These are phyloP conservation scores for Chionis minor DNA, from an alignment of 2,113 vertebrate species.

Conservation along the genomic window DNA sequence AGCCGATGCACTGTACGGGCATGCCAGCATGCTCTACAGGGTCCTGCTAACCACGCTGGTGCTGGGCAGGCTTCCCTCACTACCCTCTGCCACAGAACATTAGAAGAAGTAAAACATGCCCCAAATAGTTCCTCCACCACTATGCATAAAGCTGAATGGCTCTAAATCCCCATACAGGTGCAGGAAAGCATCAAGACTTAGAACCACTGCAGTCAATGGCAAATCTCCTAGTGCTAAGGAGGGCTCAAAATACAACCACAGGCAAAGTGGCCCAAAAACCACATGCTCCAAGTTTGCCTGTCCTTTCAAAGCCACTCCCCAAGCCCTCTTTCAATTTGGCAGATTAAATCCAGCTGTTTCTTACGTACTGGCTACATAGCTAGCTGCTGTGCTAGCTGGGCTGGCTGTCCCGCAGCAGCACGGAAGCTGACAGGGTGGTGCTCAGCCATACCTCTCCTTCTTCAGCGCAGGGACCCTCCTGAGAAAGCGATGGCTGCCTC, in stretches of 20 bases:
- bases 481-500: not conserved
- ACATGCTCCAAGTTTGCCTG: not conserved
- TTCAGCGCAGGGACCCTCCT: fast-evolving
- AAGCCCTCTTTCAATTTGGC: too few relatives aligned
- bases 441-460: not conserved
- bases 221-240: not conserved
- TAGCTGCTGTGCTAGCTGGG: not conserved
- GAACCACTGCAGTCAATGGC: not conserved
- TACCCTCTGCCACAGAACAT: not conserved
- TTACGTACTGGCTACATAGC: not conserved
- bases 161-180: not conserved
- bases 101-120: not conserved
- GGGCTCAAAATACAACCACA: not conserved
- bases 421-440: not conserved
- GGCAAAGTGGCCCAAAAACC: not conserved
- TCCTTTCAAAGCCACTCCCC: not conserved
- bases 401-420: not conserved
- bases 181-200: not conserved
- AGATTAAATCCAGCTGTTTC: not conserved
- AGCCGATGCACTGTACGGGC: not conserved
- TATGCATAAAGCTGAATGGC: not conserved
- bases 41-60: not conserved
- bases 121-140: not conserved
- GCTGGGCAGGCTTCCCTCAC: not conserved
- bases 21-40: fast-evolving